Percentiles rank a stretch among this genome's conserved stretches.
phyloP scores from a whole-genome alignment of 2,888 invertebrate genomes.

The Notocelia uddmanniana region DNA sequence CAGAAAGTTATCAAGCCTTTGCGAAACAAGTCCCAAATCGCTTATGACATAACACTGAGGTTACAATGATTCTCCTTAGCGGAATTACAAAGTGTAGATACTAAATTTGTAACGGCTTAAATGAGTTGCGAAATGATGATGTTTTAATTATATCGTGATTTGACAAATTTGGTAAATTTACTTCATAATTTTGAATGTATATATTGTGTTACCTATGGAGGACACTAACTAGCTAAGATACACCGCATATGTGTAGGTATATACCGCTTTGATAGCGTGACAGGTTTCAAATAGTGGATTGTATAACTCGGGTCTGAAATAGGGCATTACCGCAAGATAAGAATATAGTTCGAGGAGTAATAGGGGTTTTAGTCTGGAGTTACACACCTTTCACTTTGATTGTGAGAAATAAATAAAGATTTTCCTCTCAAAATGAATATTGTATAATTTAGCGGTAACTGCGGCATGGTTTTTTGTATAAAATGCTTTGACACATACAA shows the following conservation, averaged over 20 bases:
- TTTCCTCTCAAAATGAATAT: no score
- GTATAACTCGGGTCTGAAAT: no score
- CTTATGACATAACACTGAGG: neutral
- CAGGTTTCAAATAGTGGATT: no score
- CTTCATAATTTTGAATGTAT: neutral
- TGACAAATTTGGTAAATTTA: slow-evolving; percentile 15
- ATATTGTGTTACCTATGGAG: neutral
- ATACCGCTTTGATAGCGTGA: neutral
- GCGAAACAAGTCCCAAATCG: neutral
- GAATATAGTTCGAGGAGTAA: no score
- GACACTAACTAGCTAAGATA: neutral
- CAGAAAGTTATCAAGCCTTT: neutral
- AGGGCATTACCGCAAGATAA: no score
- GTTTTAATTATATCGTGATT: slow-evolving; percentile 19
- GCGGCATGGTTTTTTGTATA: no score
- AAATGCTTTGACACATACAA: no score
- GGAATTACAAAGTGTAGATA: slow-evolving; percentile 8
- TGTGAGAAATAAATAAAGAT: no score
- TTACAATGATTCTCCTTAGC: neutral
- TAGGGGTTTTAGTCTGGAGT: no score
- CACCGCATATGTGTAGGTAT: no score
- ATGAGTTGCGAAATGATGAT: slow-evolving; percentile 22
- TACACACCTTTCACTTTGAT: no score
- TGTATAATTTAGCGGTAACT: no score
- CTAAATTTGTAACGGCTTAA: slow-evolving; percentile 17